Evolutionary conservation across 2,888 invertebrate species (phyloP).

Genomic region (Pandemis cinnamomeana): DNA sequence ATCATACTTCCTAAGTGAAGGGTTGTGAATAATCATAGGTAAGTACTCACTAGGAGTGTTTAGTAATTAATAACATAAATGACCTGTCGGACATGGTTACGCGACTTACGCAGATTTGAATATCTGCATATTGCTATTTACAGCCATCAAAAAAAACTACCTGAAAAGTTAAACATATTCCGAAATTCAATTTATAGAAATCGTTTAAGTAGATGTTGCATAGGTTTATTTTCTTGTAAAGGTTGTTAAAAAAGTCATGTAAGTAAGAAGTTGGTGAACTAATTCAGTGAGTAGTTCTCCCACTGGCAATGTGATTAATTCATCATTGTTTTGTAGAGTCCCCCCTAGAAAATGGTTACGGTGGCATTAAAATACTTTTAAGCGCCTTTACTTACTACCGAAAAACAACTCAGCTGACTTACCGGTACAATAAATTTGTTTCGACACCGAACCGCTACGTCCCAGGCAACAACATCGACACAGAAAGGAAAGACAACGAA

Average conservation of each 20-base stretch:
- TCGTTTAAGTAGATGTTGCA: neutral
- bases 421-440: constrained; percentile 20
- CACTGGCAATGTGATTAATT: neutral
- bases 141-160: neutral
- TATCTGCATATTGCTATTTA: neutral
- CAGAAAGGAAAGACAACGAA: constrained; percentile 34
- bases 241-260: neutral
- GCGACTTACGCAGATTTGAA: neutral
- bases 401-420: constrained; percentile 21
- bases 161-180: neutral
- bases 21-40: neutral
- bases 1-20: neutral
- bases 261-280: neutral
- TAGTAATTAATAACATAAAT: neutral
- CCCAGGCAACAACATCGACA: constrained; percentile 41
- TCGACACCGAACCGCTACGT: constrained; percentile 26
- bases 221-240: neutral
- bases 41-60: neutral
- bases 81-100: neutral
- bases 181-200: neutral
- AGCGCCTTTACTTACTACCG: neutral
- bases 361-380: neutral
- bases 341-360: neutral
- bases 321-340: neutral
- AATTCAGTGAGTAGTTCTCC: neutral